Conservation (phyloP, 2,113 vertebrate species). For the Corvus moneduloides region DNA sequence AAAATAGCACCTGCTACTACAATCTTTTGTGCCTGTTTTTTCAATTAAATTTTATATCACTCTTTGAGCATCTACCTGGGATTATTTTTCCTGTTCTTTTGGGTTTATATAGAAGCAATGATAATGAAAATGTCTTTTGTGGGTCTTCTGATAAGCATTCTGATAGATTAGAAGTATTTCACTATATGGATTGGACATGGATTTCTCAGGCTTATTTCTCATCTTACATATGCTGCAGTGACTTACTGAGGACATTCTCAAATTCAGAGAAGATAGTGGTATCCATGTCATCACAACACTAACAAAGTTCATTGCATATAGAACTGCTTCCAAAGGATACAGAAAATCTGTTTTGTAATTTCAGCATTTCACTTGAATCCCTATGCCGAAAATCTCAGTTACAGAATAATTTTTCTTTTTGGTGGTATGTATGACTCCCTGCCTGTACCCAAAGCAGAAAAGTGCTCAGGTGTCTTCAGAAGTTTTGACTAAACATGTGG, state of each 20-base stretch:
- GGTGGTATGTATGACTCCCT: fast-evolving
- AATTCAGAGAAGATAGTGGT: background rate
- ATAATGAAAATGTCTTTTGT: background rate
- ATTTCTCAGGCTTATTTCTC: background rate
- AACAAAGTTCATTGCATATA: background rate
- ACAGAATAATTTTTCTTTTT: background rate
- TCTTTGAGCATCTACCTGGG: background rate
- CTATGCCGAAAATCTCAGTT: background rate
- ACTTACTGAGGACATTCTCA: background rate
- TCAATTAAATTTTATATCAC: background rate
- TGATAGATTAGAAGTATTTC: background rate
- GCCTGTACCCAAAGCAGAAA: background rate
- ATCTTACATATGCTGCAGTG: background rate
- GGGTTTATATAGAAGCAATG: background rate
- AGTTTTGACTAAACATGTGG: background rate
- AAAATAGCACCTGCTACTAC: constrained; percentile 49
- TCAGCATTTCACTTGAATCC: background rate
- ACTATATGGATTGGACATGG: background rate
- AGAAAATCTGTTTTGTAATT: background rate
- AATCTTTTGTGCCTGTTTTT: background rate
- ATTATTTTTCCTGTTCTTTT: background rate
- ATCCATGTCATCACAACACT: background rate
- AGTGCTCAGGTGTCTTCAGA: background rate
- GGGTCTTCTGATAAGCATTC: background rate
- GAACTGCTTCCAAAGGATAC: background rate